A percentile compares a stretch with the other conserved stretches of the same genome.
Evolutionary conservation across 2,113 vertebrate species (phyloP).

Genomic region (Brevimyrus niger): DNA sequence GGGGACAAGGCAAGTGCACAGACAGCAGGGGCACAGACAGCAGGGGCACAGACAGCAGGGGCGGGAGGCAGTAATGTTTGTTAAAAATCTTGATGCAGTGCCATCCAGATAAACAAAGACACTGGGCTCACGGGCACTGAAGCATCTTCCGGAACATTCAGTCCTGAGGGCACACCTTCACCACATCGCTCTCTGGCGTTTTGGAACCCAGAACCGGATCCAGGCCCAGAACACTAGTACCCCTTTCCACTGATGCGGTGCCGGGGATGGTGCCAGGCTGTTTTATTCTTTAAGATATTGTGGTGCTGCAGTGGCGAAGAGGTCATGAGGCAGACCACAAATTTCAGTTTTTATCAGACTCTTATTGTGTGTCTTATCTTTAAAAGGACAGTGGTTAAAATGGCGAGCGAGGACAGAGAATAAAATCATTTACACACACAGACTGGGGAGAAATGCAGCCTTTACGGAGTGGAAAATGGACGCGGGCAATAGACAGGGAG

Average conservation of each 20-base stretch:
- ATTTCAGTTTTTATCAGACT: neutral
- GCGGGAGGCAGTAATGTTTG: neutral
- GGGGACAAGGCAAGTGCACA: conserved; percentile 62
- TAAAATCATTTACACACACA: neutral
- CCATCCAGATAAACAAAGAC: neutral
- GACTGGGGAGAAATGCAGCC: neutral
- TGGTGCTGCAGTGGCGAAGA: neutral
- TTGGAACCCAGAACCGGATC: neutral
- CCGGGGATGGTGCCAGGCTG: neutral
- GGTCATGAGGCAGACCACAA: neutral
- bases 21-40: neutral
- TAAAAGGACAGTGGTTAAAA: neutral
- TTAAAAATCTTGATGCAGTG: neutral
- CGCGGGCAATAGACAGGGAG: neutral
- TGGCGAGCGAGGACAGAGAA: neutral
- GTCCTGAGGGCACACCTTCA: neutral
- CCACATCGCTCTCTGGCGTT: neutral
- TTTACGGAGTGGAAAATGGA: neutral
- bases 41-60: neutral
- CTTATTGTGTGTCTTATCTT: neutral
- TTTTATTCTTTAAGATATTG: neutral
- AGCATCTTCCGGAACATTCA: neutral
- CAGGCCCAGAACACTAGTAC: neutral
- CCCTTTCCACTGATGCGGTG: neutral
- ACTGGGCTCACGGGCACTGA: neutral